Evolutionary conservation across 2,797 vertebrate genomes (phyloP).

Genomic region (Pitangus sulphuratus): DNA sequence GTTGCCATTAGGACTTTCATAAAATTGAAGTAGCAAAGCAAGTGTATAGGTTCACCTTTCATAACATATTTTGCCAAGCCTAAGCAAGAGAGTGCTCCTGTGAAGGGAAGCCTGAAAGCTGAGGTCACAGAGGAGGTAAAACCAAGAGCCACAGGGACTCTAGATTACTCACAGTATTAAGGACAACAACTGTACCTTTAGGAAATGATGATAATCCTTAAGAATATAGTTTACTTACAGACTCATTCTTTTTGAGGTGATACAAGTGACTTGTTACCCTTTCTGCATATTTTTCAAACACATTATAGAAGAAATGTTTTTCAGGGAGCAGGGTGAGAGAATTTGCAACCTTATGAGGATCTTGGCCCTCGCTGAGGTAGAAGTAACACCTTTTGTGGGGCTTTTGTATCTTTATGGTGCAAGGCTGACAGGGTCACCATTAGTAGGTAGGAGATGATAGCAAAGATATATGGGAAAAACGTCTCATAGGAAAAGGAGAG

Average conservation of each 20-base stretch:
- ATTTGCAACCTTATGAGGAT: neutral
- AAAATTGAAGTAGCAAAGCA: conserved; percentile 34
- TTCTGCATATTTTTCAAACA: neutral
- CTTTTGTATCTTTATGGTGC: neutral
- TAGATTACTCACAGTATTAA: neutral
- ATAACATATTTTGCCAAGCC: conserved; percentile 18
- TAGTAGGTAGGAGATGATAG: neutral
- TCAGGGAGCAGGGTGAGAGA: neutral
- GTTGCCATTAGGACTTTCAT: conserved; percentile 6
- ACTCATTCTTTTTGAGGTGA: neutral
- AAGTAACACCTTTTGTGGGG: neutral
- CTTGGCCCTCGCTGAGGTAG: neutral
- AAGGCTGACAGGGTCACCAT: neutral
- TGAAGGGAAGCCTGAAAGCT: conserved; percentile 45
- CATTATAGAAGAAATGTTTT: neutral
- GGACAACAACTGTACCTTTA: neutral
- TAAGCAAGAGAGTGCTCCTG: neutral
- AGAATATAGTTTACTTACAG: neutral
- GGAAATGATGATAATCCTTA: neutral
- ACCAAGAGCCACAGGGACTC: neutral
- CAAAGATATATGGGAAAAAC: neutral
- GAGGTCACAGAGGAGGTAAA: conserved; percentile 1
- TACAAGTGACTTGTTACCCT: neutral
- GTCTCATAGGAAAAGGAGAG: neutral
- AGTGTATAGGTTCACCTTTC: conserved; percentile 34